A percentile compares a stretch with the other conserved stretches of the same genome.
Evolutionary conservation across 2,113 vertebrate species (phyloP).

Genomic region (Petroica traversi): DNA sequence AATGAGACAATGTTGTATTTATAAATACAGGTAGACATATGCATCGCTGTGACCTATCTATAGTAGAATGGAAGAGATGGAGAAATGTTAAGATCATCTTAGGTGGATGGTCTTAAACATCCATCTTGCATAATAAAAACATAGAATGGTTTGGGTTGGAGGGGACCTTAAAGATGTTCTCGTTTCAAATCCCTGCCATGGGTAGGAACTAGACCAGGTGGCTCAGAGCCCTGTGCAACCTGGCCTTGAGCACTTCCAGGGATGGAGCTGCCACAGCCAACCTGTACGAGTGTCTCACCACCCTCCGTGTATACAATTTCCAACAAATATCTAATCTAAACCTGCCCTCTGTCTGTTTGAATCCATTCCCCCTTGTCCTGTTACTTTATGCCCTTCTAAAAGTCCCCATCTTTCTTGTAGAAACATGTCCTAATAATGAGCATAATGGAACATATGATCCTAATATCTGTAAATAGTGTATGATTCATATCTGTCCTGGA

Average conservation of each 20-base stretch:
- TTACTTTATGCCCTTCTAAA: not conserved
- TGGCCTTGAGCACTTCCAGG: not conserved
- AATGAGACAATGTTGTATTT: not conserved
- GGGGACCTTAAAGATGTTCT: not conserved
- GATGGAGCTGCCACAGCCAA: not conserved
- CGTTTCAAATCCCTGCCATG: rapidly evolving
- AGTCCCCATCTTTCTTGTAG: not conserved
- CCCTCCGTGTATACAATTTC: not conserved
- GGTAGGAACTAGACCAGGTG: not conserved
- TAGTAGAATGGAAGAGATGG: rapidly evolving
- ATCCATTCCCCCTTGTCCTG: too few species aligned
- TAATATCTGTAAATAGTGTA: not conserved
- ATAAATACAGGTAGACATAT: not conserved
- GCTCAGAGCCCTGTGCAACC: not conserved
- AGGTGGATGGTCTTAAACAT: not conserved
- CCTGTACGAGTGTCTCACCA: not conserved
- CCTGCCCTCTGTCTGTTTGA: too few species aligned
- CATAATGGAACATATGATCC: not conserved
- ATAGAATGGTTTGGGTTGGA: not conserved
- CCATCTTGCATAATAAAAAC: not conserved
- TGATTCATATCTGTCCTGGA: not conserved
- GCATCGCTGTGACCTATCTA: rapidly evolving
- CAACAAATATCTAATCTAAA: not conserved
- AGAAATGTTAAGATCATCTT: not conserved
- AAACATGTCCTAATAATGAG: not conserved